Evolutionary conservation across 2,797 vertebrate genomes (phyloP).

Genomic region (Amblyraja radiata): DNA sequence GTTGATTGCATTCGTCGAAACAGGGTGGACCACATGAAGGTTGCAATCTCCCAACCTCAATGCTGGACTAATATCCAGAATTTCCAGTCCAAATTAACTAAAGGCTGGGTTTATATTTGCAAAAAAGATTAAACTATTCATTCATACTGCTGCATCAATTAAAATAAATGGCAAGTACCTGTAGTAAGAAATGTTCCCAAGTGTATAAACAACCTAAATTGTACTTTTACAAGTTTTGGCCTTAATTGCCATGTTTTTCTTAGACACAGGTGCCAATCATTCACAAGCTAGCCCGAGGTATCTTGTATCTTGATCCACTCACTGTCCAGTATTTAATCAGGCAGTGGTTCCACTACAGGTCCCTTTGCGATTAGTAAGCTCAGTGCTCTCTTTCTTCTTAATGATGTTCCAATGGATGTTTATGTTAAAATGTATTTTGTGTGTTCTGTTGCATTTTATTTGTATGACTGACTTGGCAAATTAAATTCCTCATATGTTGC

Average conservation of each 20-base stretch:
- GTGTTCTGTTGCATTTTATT: no score
- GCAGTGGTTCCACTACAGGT: neutral
- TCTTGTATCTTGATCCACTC: neutral
- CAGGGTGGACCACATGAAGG: no score
- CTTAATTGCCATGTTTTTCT: neutral
- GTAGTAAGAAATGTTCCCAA: neutral
- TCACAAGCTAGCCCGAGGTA: neutral
- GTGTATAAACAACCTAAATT: neutral
- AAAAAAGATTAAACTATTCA: neutral
- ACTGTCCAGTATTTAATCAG: neutral
- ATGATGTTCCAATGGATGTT: no score
- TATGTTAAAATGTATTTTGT: no score
- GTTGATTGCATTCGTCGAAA: no score
- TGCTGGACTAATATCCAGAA: neutral
- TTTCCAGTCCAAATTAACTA: neutral
- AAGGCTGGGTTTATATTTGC: neutral
- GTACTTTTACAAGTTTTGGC: neutral
- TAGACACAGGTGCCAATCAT: neutral
- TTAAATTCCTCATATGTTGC: no score
- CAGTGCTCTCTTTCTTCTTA: no score
- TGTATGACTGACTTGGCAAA: no score
- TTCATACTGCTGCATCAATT: neutral
- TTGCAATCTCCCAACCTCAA: no score
- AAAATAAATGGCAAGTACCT: neutral
- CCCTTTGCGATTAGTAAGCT: no score